Evolutionary conservation across 1,140 invertebrate genomes (phyloP).

Genomic region (Brachionus sp.): DNA sequence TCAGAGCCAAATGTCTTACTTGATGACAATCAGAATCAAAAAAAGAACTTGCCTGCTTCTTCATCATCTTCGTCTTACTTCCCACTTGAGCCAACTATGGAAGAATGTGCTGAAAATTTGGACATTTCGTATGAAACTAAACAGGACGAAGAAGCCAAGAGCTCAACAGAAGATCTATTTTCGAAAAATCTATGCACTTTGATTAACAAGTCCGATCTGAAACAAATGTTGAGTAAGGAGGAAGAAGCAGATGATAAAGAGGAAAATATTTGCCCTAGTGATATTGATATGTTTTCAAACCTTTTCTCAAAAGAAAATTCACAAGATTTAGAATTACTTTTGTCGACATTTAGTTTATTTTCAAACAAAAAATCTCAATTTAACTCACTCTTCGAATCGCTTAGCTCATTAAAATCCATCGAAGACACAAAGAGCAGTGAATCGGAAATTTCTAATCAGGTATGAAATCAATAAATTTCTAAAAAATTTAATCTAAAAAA

Average conservation of each 20-base stretch:
- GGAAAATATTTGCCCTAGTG: not conserved
- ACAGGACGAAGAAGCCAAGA: not conserved
- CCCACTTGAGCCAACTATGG: constrained; percentile 28
- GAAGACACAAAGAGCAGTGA: not conserved
- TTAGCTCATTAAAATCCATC: constrained; percentile 1
- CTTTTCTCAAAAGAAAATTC: constrained; percentile 35
- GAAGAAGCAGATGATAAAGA: not conserved
- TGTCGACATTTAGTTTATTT: constrained; percentile 17
- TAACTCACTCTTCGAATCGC: not conserved
- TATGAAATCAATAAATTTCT: not conserved
- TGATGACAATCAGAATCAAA: not conserved
- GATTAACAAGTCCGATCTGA: constrained; percentile 18
- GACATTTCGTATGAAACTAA: constrained; percentile 80
- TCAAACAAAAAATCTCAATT: constrained; percentile 27
- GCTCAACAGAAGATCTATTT: constrained; percentile 13
- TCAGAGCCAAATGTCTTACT: constrained; percentile 26
- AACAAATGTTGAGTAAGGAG: not conserved
- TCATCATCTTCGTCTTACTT: constrained; percentile 47
- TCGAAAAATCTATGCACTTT: constrained; percentile 10
- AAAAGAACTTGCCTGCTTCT: constrained; percentile 11
- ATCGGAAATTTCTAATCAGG: not conserved
- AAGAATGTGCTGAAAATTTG: constrained; percentile 62
- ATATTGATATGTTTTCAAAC: constrained; percentile 26
- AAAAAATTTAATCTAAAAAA: too few species aligned
- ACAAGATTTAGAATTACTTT: not conserved